Base-by-base conservation (phyloP, 2,797 vertebrate species). In the Lacerta agilis region DNA sequence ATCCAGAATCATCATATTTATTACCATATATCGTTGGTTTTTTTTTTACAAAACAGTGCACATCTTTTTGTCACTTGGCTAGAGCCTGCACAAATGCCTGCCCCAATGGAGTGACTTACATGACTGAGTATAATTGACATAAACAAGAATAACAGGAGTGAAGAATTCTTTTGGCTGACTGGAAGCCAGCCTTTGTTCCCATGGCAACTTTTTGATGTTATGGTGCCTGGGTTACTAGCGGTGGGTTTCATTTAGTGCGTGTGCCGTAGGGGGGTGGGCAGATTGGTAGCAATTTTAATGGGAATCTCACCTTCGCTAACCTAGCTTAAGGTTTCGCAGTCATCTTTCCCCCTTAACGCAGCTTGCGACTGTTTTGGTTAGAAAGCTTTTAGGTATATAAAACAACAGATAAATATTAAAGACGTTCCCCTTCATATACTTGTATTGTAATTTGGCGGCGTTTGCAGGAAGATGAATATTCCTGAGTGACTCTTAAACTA, bases 161-260 rank as follows among this genome's bases (percentile, higher is more conserved):
- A 92, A 91, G 88, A 92, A 95, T 92, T 94, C 91, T 93, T 94
- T 94, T 95, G 93, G 92, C 92, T 92, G 91, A 90, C 83, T 95
- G 92, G 91, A 93, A 94, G 93, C 90, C 81, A 92, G 90, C 90
- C 92, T 92, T 91, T 92, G 94, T 96, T 95, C 93, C 95, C 92
- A 95, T 95, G 93, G 93, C 92, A 95, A 95, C 94, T 91, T 94
- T 95, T 93, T 89, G 89, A 84, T 93, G 76, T 89, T 87, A 86
- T 92, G 79, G 93, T 93, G 89, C 84, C 55, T 94, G 93, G 69
- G 82, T 73, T 84, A 36, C 66, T 84, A 73, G 45, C 18, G 15
- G 38, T 73, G 71, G 23, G 49, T 94, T 58, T 45, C 90, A 90
- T 43, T 92, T 89, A 55, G 90, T 91, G 90, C 91, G 93, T 90